Base-by-base conservation (phyloP, 1,140 invertebrate species). In the Apis florea region DNA sequence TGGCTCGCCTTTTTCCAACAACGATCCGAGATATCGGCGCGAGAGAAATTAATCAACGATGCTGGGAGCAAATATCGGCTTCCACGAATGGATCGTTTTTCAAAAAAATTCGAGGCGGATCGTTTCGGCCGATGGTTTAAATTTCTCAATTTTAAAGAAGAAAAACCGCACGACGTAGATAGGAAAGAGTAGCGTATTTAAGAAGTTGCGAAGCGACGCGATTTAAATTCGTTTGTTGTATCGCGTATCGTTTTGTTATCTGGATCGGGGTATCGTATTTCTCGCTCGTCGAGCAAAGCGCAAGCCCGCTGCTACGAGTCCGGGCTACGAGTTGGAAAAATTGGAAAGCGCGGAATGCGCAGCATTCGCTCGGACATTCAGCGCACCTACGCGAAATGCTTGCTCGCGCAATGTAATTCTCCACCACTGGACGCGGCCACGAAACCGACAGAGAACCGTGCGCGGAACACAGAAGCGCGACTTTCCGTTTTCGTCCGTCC, bases 11-110 rank as follows among this genome's bases (percentile, higher is more conserved):
- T 69, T 59, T 53, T 13, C 67, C 21, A 53, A 71, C 31, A 15
- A n/a, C n/a, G 10, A 15, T 56, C 31, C 51, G n/a, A 40, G 31
- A 58, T 58, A 59, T 21, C 47, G 51, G 19, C 17, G n/a, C n/a
- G n/a, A n/a, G n/a, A 15, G 64, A 84, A 80, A 78, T 40, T 82
- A 88, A 86, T 89, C 82, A 82, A 83, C 63, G 49, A 40, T 75
- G 51, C 40, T 21, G 54, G 63, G 67, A 0, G 53, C 17, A 77
- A 68, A 77, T 67, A 66, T 54, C 56, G 26, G 47, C 13, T 21
- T 19, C 21, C 19, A 6, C 3, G 9, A 31, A 54, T n/a, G 19
- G 24, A 4, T 31, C 31, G 31, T 31, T 76, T 67, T 40, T 21
- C n/a, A n/a, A 8, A 58, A 40, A 66, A 17, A 26, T 77, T 58